These are phyloP conservation scores for Lycaon pictus DNA, from an alignment of 2,113 vertebrate species.

Conservation along the genomic window DNA sequence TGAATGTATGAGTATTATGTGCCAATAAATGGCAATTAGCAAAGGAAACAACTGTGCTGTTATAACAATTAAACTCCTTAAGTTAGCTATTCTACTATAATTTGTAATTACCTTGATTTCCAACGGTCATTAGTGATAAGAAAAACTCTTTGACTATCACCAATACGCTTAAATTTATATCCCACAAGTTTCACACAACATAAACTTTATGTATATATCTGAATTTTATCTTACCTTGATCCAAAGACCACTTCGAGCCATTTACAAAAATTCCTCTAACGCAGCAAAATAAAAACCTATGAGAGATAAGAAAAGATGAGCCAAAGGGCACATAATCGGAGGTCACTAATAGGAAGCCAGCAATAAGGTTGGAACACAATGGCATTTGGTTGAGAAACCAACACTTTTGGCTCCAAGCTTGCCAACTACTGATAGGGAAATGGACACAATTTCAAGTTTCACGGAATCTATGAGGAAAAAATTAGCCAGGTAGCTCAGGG, in stretches of 20 bases:
- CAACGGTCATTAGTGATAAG: slow-evolving; percentile 21
- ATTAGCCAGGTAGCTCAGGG: background rate
- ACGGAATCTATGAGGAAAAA: slow-evolving; percentile 2
- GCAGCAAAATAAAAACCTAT: slow-evolving; percentile 11
- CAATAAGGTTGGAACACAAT: slow-evolving; percentile 27
- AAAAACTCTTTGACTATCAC: slow-evolving; percentile 46
- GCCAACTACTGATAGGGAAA: slow-evolving; percentile 39
- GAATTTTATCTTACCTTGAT: slow-evolving; percentile 35
- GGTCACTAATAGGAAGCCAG: background rate
- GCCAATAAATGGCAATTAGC: slow-evolving; percentile 51
- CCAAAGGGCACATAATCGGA: slow-evolving; percentile 29
- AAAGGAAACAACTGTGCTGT: slow-evolving; percentile 52
- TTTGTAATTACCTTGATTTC: slow-evolving; percentile 55
- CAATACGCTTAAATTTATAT: slow-evolving; percentile 45
- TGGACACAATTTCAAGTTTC: slow-evolving; percentile 46
- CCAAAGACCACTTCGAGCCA: slow-evolving; percentile 10
- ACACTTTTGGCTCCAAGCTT: slow-evolving; percentile 23
- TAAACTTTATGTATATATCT: background rate
- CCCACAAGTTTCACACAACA: slow-evolving; percentile 15
- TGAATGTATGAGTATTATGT: slow-evolving; percentile 46
- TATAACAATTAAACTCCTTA: slow-evolving; percentile 52
- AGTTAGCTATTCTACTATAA: slow-evolving; percentile 36
- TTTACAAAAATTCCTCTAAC: background rate
- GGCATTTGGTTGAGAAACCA: background rate
- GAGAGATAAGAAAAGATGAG: slow-evolving; percentile 9